A percentile compares a stretch with the other conserved stretches of the same genome.
Conservation (phyloP, 2,888 invertebrate species). For the Heteromyza rotundicornis region DNA sequence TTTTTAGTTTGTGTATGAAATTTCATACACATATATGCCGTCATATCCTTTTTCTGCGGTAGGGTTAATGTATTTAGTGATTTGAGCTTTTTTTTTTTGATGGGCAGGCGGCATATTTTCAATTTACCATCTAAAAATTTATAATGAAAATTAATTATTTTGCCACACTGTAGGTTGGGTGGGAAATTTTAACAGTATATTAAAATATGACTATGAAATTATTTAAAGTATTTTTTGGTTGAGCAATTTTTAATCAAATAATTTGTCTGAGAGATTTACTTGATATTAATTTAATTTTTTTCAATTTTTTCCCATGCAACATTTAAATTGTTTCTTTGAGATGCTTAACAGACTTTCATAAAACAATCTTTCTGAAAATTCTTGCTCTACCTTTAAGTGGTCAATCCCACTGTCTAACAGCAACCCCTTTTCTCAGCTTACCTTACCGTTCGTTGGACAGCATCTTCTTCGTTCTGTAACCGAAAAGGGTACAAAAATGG, state of each 20-base stretch:
- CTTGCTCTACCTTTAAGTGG: too few species aligned
- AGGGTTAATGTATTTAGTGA: constrained; percentile 19
- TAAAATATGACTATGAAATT: too few species aligned
- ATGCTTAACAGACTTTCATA: too few species aligned
- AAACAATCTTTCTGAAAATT: too few species aligned
- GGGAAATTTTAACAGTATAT: too few species aligned
- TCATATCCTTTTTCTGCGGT: neutral
- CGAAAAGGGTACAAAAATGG: constrained; percentile 31
- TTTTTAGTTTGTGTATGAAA: neutral
- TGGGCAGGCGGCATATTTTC: too few species aligned
- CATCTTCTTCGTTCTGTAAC: constrained; percentile 33
- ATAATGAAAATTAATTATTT: constrained; percentile 3
- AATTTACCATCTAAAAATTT: too few species aligned
- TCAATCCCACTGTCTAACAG: neutral
- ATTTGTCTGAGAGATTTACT: too few species aligned
- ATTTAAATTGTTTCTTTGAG: too few species aligned
- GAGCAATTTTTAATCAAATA: too few species aligned
- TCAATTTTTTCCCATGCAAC: too few species aligned
- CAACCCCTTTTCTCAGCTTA: neutral
- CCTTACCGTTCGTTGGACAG: constrained; percentile 21
- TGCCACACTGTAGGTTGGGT: neutral
- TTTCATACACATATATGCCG: neutral
- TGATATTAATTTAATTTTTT: too few species aligned
- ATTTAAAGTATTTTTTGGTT: neutral
- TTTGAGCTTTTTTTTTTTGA: constrained; percentile 19